Percentiles rank a stretch among this genome's conserved stretches.
Evolutionary conservation across 2,797 vertebrate genomes (phyloP).

Genomic region (Smutsia gigantea): DNA sequence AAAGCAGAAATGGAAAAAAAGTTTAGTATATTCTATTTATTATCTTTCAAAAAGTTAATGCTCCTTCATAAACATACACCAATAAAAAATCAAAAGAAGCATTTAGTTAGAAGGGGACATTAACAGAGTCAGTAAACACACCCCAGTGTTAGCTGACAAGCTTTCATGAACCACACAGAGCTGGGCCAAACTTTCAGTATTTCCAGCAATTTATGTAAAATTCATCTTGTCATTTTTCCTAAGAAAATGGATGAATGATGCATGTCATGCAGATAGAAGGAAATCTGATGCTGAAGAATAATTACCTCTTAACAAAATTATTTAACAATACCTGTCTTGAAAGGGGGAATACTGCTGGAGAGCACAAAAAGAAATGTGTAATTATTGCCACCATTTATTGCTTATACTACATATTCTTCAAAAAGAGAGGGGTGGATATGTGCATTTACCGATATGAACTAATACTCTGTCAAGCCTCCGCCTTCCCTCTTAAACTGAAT

Average conservation of each 20-base stretch:
- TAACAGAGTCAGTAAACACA: neutral
- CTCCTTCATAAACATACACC: conserved; percentile 46
- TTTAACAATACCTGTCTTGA: neutral
- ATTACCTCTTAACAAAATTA: conserved; percentile 32
- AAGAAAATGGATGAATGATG: conserved; percentile 46
- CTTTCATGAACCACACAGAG: neutral
- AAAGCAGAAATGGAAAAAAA: conserved; percentile 67
- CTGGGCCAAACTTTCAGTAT: neutral
- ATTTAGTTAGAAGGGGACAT: neutral
- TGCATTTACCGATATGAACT: neutral
- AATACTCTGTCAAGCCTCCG: conserved; percentile 28
- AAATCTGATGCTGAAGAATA: conserved; percentile 46
- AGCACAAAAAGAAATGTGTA: neutral
- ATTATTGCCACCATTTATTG: neutral
- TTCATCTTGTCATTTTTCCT: neutral
- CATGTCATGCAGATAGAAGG: neutral
- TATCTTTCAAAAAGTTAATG: conserved; percentile 49
- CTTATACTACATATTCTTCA: neutral
- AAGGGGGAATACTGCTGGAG: neutral
- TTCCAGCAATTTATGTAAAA: conserved; percentile 11
- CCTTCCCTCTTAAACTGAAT: conserved; percentile 22
- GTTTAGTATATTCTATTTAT: conserved; percentile 14
- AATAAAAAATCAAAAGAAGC: conserved; percentile 25
- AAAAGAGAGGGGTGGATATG: neutral
- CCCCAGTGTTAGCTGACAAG: neutral